Evolutionary conservation across 2,888 invertebrate genomes (phyloP).

Genomic region (Ischnus inquisitorius): DNA sequence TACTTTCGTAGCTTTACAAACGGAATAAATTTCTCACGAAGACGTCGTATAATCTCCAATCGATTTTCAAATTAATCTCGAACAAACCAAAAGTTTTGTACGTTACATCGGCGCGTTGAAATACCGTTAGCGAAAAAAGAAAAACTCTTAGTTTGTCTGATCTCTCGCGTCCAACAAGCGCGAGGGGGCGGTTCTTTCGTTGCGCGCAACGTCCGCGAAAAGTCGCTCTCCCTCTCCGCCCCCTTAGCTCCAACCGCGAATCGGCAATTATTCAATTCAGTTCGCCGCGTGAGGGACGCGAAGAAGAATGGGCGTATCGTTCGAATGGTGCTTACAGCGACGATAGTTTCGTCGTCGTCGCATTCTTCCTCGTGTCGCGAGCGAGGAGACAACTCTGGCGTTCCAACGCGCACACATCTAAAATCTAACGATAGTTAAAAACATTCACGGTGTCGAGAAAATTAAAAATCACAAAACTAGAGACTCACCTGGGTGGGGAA

Average conservation of each 20-base stretch:
- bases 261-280: conserved; percentile 75
- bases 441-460: background rate
- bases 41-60: background rate
- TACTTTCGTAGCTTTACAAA: background rate
- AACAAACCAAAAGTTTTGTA: background rate
- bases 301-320: conserved; percentile 76
- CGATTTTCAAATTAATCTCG: background rate
- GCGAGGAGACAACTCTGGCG: conserved; percentile 47
- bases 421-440: conserved; percentile 16
- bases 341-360: conserved; percentile 12
- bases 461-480: conserved; percentile 10
- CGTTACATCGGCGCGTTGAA: background rate
- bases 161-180: conserved; percentile 1
- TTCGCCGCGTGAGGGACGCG: conserved; percentile 75
- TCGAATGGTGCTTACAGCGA: conserved; percentile 54
- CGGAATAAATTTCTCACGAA: background rate
- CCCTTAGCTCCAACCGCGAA: conserved; percentile 27
- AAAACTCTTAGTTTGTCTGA: background rate
- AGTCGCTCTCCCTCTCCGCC: conserved; percentile 6
- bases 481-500: background rate
- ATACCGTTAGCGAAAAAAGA: background rate
- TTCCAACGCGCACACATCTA: background rate
- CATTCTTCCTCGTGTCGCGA: conserved; percentile 56
- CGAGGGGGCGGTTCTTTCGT: conserved; percentile 26
- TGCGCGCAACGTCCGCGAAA: conserved; percentile 13